Conservation (phyloP, 2,113 vertebrate species). For the Coturnix japonica region DNA sequence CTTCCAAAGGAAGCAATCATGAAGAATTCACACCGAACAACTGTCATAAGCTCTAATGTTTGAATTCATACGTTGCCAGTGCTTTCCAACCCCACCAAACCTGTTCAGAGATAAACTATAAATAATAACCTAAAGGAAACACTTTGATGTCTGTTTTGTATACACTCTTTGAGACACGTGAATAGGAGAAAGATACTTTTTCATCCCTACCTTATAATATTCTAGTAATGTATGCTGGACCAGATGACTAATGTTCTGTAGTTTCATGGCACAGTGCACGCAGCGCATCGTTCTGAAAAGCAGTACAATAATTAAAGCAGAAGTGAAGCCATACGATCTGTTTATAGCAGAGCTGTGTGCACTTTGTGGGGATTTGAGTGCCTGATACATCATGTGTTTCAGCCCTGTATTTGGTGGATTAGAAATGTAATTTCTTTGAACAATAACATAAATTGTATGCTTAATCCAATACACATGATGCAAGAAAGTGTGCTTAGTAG, state of each 20-base stretch:
- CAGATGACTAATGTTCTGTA: conserved; percentile 37
- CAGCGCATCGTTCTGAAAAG: not conserved
- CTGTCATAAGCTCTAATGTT: not conserved
- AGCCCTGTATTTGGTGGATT: conserved; percentile 26
- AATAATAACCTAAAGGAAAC: conserved; percentile 52
- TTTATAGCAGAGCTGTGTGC: not conserved
- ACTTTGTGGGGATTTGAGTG: conserved; percentile 5
- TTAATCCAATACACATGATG: conserved; percentile 47
- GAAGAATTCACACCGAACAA: not conserved
- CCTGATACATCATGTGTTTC: conserved; percentile 14
- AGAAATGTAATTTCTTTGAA: conserved; percentile 41
- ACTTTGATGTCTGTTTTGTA: conserved; percentile 64
- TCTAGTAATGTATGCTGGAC: conserved; percentile 25
- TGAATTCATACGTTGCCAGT: not conserved
- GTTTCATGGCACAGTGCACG: not conserved
- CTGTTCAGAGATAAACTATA: conserved; percentile 62
- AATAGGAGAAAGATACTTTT: conserved; percentile 47
- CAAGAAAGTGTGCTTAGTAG: not conserved
- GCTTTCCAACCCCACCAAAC: conserved; percentile 45
- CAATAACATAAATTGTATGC: conserved; percentile 25
- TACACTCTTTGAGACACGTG: conserved; percentile 36
- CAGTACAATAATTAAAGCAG: conserved; percentile 29
- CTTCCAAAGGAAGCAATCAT: not conserved
- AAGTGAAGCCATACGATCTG: not conserved
- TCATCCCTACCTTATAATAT: conserved; percentile 48